Base-by-base conservation (phyloP, 2,797 vertebrate genomes). In the Poliocrania exsul region DNA sequence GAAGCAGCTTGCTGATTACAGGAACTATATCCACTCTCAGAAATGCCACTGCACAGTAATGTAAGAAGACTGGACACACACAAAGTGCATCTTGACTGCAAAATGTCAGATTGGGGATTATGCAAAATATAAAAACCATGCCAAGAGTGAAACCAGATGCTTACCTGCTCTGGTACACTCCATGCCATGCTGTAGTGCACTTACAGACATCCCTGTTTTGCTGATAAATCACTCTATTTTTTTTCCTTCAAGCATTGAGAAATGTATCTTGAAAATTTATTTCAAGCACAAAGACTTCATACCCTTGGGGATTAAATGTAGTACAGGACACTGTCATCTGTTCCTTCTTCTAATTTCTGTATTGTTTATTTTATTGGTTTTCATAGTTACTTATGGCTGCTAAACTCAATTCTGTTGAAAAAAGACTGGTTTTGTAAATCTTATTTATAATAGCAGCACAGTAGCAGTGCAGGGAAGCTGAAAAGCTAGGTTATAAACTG, bases 1-100 rank as follows among this genome's bases (percentile, higher is more conserved):
- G 97, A 99, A 99, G 98, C 99, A 99, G 97, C 99, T 99, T 81
- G 99, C 98, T 9, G 99, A 99, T 80, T 99, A 99, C 97, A 99
- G 99, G 97, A 98, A 98, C 84, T 98, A 99, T 13, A 97, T 99
- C 93, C 99, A 99, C 94, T 98, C 99, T 38, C 98, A 98, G 95
- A 99, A 99, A 93, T 98, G 98, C 58, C 98, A 98, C 77, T 99
- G 99, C 95, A 75, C 92, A 47, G 97, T 99, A 73, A 99, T 99
- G 99, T 99, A 97, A 99, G 83, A 74, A 88, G 79, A 38, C 54
- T 58, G 84, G 53, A 24, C 46, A 13, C 16, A 29, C 4, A 26
- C 5, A 7, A 23, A 47, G 25, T 31, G 56, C 65, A 60, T 74
- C 60, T 57, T 15, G 17, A 46, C 31, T 26, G 44, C 49, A 85